A percentile compares a stretch with the other conserved stretches of the same genome.
These are phyloP conservation scores for Microplitis mediator DNA, from an alignment of 1,140 invertebrate species.

Conservation along the genomic window DNA sequence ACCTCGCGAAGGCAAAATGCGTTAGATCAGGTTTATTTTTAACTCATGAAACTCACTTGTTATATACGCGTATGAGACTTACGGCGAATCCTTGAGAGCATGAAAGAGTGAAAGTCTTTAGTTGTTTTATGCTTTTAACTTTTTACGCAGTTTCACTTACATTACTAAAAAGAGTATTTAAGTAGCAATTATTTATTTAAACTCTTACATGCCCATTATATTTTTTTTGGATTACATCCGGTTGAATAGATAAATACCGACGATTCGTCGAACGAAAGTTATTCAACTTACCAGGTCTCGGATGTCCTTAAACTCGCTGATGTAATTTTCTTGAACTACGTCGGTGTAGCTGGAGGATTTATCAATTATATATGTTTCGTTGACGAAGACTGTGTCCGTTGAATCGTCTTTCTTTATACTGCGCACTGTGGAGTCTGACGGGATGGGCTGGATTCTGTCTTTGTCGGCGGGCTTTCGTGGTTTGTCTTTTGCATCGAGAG, in stretches of 20 bases:
- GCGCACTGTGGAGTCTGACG: conserved; percentile 15
- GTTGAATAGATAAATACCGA: too few species aligned
- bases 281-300: conserved; percentile 17
- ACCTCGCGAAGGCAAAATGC: background rate
- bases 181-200: too few species aligned
- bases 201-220: too few species aligned
- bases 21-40: conserved; percentile 46
- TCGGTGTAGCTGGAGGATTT: conserved; percentile 28
- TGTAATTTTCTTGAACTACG: conserved; percentile 17
- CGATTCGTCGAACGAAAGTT: background rate
- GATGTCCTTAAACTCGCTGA: conserved; percentile 18
- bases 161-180: background rate
- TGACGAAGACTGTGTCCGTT: conserved; percentile 7
- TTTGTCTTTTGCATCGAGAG: background rate
- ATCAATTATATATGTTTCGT: conserved; percentile 21
- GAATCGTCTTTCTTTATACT: conserved; percentile 3
- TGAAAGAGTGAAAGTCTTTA: conserved; percentile 11
- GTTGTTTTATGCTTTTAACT: background rate
- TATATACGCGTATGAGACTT: background rate
- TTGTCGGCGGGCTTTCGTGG: background rate
- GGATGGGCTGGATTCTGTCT: conserved; percentile 1
- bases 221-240: too few species aligned
- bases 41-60: conserved; percentile 16
- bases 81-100: conserved; percentile 7
- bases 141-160: too few species aligned